Evolutionary conservation across 2,113 vertebrate species (phyloP).

Genomic region (Carassius auratus): DNA sequence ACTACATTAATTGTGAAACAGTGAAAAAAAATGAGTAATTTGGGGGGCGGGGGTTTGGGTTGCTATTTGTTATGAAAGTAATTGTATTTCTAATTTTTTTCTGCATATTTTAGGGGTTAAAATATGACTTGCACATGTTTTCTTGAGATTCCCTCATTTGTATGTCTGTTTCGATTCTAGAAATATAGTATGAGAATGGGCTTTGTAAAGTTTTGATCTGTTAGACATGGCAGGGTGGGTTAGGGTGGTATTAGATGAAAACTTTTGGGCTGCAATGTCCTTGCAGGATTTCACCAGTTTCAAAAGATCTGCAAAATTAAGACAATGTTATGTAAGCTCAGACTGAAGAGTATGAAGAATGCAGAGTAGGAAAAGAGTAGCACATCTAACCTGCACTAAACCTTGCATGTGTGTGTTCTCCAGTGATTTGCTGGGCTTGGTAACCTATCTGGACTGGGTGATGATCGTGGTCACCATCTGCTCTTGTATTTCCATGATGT

Average conservation of each 20-base stretch:
- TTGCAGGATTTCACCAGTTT: conserved; percentile 24
- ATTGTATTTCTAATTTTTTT: background rate
- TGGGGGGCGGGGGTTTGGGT: too few relatives aligned
- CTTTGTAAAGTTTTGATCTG: conserved; percentile 10
- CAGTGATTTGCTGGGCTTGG: conserved; percentile 95
- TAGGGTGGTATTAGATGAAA: conserved; percentile 5
- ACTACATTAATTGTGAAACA: background rate
- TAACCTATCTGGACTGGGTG: conserved; percentile 99
- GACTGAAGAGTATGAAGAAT: conserved; percentile 4
- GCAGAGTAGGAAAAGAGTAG: background rate
- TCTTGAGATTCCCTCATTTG: background rate
- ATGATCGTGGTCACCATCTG: conserved; percentile 99
- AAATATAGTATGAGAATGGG: background rate
- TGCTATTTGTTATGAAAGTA: background rate
- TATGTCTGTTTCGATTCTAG: background rate
- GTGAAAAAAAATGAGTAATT: background rate
- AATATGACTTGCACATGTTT: background rate
- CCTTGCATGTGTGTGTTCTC: conserved; percentile 47
- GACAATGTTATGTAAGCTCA: conserved; percentile 21
- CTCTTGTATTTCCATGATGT: conserved; percentile 99
- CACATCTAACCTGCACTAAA: conserved; percentile 32
- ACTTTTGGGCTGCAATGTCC: background rate
- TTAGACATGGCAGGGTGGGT: background rate
- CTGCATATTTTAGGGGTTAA: background rate
- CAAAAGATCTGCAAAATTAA: conserved; percentile 16